Conservation (phyloP, 2,797 vertebrate species). For the Microctenopoma lineatum region DNA sequence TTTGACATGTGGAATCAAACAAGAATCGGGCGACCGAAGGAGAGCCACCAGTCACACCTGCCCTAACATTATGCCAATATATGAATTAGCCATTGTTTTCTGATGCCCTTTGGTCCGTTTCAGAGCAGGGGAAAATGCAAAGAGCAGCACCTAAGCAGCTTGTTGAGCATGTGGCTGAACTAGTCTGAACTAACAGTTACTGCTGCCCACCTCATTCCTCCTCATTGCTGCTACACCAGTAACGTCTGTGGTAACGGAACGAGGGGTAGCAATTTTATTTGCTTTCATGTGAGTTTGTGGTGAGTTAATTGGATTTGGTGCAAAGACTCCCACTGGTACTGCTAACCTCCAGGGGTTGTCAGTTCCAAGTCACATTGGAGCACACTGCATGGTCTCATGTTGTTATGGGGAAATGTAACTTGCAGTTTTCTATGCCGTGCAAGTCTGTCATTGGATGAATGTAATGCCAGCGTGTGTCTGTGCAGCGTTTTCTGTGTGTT, state of each 20-base stretch:
- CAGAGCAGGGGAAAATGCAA: slow-evolving; percentile 22
- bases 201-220: slow-evolving; percentile 57
- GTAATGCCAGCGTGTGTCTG: background rate
- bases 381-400: background rate
- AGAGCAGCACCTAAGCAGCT: slow-evolving; percentile 6
- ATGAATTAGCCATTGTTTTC: slow-evolving; percentile 17
- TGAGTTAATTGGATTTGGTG: slow-evolving; percentile 46
- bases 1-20: no score
- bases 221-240: slow-evolving; percentile 36
- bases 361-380: background rate
- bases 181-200: slow-evolving; percentile 46
- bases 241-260: slow-evolving; percentile 51
- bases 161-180: slow-evolving; percentile 50
- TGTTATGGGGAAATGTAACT: background rate
- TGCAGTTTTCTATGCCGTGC: background rate
- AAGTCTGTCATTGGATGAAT: slow-evolving; percentile 7
- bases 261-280: slow-evolving; percentile 22
- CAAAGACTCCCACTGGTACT: slow-evolving; percentile 12
- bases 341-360: slow-evolving; percentile 12
- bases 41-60: no score
- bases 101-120: slow-evolving; percentile 28
- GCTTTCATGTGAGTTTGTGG: slow-evolving; percentile 43
- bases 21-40: no score
- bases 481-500: slow-evolving; percentile 23
- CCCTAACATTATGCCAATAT: slow-evolving; percentile 19